Evolutionary conservation across 1,140 invertebrate species (phyloP).

Genomic region (Drosophila leontia): DNA sequence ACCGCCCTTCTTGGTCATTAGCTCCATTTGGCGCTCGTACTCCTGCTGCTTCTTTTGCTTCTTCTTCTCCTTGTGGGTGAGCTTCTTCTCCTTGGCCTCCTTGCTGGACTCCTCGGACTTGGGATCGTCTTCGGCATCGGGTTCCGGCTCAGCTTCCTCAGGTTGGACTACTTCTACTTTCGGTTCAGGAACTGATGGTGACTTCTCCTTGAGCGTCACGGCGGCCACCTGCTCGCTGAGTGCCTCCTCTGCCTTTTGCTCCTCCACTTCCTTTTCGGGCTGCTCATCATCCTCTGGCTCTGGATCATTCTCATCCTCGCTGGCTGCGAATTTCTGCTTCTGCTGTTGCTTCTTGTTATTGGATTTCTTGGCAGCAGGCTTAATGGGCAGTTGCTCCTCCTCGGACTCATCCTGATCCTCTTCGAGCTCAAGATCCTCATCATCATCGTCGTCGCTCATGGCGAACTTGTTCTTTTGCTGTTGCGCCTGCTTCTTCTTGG

Average conservation of each 20-base stretch:
- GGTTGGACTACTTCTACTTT: background rate
- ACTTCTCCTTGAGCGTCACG: slow-evolving; percentile 30
- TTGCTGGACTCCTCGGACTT: slow-evolving; percentile 56
- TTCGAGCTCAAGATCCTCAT: slow-evolving; percentile 28
- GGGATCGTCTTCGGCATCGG: slow-evolving; percentile 13
- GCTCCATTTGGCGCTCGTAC: slow-evolving; percentile 96
- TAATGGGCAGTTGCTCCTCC: slow-evolving; percentile 18
- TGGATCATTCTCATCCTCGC: slow-evolving; percentile 58
- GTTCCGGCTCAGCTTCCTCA: slow-evolving; percentile 1
- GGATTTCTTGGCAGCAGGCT: slow-evolving; percentile 55
- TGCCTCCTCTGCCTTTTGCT: slow-evolving; percentile 11
- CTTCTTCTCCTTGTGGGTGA: slow-evolving; percentile 98
- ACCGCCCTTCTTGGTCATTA: slow-evolving; percentile 94
- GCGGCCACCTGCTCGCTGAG: slow-evolving; percentile 25
- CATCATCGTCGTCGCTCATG: slow-evolving; percentile 58
- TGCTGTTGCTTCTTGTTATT: slow-evolving; percentile 62
- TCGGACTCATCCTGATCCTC: slow-evolving; percentile 27
- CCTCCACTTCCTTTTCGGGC: slow-evolving; percentile 29
- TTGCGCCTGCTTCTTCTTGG: slow-evolving; percentile 66
- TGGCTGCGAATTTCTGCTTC: slow-evolving; percentile 57
- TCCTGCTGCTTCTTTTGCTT: slow-evolving; percentile 97
- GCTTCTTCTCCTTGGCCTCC: slow-evolving; percentile 88
- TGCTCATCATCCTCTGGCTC: slow-evolving; percentile 25
- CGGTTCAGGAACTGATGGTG: slow-evolving; percentile 5
- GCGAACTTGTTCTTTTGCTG: slow-evolving; percentile 70